Percentiles rank a stretch among this genome's conserved stretches.
phyloP scores from a whole-genome alignment of 1,140 invertebrate species.

The Dreissena polymorpha region DNA sequence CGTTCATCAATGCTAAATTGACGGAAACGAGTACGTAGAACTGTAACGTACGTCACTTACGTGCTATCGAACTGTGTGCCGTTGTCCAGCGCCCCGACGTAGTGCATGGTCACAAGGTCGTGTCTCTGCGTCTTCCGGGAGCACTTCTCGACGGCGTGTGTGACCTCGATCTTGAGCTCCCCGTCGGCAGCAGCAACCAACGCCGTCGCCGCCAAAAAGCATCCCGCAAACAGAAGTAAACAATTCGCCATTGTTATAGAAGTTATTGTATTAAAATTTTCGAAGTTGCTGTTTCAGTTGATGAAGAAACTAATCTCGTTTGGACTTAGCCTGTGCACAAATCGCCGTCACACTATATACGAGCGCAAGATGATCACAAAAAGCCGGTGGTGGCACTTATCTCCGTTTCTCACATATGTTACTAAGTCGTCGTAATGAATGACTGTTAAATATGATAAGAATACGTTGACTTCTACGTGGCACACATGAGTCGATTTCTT shows the following conservation, averaged over 20 bases:
- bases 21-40: no score
- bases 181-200: slow-evolving; percentile 22
- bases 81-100: slow-evolving; percentile 26
- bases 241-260: neutral
- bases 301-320: no score
- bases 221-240: neutral
- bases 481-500: neutral
- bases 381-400: neutral
- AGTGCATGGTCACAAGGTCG: slow-evolving; percentile 51
- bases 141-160: slow-evolving; percentile 31
- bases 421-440: neutral
- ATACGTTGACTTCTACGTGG: neutral
- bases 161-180: slow-evolving; percentile 44
- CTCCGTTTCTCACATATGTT: slow-evolving; percentile 1
- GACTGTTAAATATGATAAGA: neutral
- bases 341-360: no score
- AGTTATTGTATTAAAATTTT: no score
- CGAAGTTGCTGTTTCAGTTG: no score
- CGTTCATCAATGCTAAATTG: no score
- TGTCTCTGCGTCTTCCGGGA: slow-evolving; percentile 32
- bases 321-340: no score
- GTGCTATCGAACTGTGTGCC: slow-evolving; percentile 51
- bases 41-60: slow-evolving; percentile 7
- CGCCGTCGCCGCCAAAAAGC: slow-evolving; percentile 4
- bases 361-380: no score